Evolutionary conservation across 2,797 vertebrate genomes (phyloP).

Genomic region (Clarias pachynema): DNA sequence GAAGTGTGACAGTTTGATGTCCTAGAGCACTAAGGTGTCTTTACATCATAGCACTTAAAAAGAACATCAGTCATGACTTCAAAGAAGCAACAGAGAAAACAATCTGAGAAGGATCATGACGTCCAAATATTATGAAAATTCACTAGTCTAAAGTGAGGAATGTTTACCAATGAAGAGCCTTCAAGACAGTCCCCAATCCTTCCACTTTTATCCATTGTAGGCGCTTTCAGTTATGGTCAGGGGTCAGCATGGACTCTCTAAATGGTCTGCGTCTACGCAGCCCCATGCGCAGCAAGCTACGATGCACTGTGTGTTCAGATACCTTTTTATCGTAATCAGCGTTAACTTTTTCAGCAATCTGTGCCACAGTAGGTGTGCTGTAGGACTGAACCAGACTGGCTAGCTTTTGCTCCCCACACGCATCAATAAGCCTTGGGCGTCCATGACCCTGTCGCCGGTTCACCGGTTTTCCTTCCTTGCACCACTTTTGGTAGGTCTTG

Average conservation of each 20-base stretch:
- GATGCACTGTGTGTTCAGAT: not conserved
- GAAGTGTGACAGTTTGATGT: not conserved
- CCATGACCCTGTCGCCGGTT: not conserved
- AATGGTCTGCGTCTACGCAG: not conserved
- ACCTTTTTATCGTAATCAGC: not conserved
- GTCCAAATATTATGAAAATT: too few relatives aligned
- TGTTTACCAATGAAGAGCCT: not conserved
- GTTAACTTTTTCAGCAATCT: constrained; percentile 5
- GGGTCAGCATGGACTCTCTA: not conserved
- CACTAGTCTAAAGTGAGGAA: not conserved
- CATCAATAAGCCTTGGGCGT: not conserved
- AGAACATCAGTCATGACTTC: not conserved
- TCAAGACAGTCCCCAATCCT: not conserved
- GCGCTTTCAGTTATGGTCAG: not conserved
- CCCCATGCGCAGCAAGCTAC: not conserved
- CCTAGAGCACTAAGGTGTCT: not conserved
- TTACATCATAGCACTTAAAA: not conserved
- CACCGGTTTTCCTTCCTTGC: not conserved
- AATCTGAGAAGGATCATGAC: not conserved
- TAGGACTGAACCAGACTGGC: not conserved
- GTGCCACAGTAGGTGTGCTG: not conserved
- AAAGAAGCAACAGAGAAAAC: not conserved
- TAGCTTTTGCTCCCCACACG: not conserved
- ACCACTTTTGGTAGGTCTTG: constrained; percentile 1
- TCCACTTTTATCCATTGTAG: not conserved